Conservation (phyloP, 2,888 invertebrate species). For the Sicus ferrugineus region DNA sequence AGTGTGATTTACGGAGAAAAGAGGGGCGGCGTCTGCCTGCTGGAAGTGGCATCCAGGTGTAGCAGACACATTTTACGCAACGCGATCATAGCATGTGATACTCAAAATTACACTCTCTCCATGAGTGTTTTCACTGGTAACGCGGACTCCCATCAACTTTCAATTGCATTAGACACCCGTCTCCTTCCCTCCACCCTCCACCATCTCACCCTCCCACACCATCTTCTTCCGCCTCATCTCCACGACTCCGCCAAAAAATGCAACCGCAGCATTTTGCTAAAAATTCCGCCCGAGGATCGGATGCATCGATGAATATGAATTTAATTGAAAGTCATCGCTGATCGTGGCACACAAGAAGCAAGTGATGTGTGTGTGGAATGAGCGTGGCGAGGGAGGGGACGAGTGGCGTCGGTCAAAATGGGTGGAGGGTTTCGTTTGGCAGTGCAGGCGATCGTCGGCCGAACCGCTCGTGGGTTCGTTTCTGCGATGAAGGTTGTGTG, state of each 20-base stretch:
- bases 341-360: slow-evolving; percentile 38
- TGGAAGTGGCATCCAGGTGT: slow-evolving; percentile 45
- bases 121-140: slow-evolving; percentile 40
- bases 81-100: slow-evolving; percentile 41
- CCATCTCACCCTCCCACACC: background rate
- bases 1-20: slow-evolving; percentile 30
- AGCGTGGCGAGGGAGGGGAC: background rate
- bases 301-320: slow-evolving; percentile 55
- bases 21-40: slow-evolving; percentile 14
- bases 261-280: slow-evolving; percentile 23
- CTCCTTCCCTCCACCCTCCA: background rate
- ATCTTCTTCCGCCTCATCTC: background rate
- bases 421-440: slow-evolving; percentile 1
- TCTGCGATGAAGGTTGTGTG: slow-evolving; percentile 1
- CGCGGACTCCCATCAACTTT: slow-evolving; percentile 38
- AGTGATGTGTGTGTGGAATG: background rate
- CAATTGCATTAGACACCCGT: slow-evolving; percentile 16
- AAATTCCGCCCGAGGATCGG: slow-evolving; percentile 31
- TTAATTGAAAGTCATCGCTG: slow-evolving; percentile 59
- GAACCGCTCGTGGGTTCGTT: slow-evolving; percentile 12
- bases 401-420: too few relatives aligned
- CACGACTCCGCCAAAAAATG: background rate
- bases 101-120: slow-evolving; percentile 60
- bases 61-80: slow-evolving; percentile 43
- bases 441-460: background rate